Evolutionary conservation across 2,113 vertebrate species (phyloP).

Genomic region (Stomatorhinus ivindoensis): DNA sequence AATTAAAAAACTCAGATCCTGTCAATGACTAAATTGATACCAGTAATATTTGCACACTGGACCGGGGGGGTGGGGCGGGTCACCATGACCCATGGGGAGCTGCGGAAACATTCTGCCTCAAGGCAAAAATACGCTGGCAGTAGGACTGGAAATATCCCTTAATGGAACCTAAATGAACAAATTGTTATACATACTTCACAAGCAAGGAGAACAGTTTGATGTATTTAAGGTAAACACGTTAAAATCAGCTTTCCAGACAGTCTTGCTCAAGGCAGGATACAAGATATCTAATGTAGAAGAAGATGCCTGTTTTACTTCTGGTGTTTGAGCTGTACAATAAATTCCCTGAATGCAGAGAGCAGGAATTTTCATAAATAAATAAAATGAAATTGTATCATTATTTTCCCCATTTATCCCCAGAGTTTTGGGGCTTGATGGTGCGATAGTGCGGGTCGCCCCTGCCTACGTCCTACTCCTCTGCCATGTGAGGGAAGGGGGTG

Average conservation of each 20-base stretch:
- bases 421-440: not conserved
- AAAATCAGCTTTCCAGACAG: not conserved
- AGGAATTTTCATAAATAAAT: constrained; percentile 5
- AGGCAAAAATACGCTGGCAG: not conserved
- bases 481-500: not conserved
- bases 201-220: constrained; percentile 1
- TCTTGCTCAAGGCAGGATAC: not conserved
- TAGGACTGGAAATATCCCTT: not conserved
- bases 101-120: not conserved
- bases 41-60: not conserved
- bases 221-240: not conserved
- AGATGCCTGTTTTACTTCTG: not conserved
- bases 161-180: not conserved
- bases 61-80: not conserved
- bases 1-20: not conserved
- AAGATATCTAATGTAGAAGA: not conserved
- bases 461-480: not conserved
- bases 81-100: not conserved
- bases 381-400: not conserved
- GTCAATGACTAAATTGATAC: constrained; percentile 2
- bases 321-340: not conserved
- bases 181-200: not conserved
- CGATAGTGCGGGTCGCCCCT: not conserved
- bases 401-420: not conserved
- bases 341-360: not conserved